Base-by-base conservation (phyloP, 2,888 invertebrate genomes). In the Thereva nobilitata region DNA sequence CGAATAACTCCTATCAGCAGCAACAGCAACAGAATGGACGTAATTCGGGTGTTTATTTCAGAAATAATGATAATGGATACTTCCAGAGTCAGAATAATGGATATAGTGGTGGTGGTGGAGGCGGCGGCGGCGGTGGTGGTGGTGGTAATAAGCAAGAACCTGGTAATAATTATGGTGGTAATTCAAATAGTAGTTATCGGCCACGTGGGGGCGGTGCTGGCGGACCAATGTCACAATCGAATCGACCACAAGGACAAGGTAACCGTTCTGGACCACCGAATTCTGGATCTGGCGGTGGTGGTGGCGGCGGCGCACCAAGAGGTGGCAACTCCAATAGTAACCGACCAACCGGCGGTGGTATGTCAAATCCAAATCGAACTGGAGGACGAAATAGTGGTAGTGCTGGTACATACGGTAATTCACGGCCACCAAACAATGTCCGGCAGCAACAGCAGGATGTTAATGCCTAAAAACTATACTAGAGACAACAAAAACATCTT, bases 331-430 rank as follows among this genome's bases (percentile, higher is more conserved):
- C 67, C 38, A 75, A 74, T 57, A 77, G 77, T 66, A 76, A 78
- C 4, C 75, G 79, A 57, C 74, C 76, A 67, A 77, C 78, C 10
- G 74, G 73, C 12, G 75, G 75, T 40, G 64, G 66, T 37, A 64
- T 69, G 57, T 63, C 68, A 12, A 64, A 66, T 40, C 50, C 66
- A 5, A 64, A 57, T 37, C 37, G 68, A 42, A 12, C 67, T n/a
- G 64, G 57, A 6, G 64, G 68, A 7, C 54, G 44, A 40, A 66
- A 66, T 52, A 47, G 66, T 4, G 49, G 56, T 37, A 23, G 38
- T 8, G 10, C 55, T 8, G 53, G 59, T 9, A 40, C 45, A 8
- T 69, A 69, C 35, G 67, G 69, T 5, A 67, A 41, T 37, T 67
- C 69, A 12, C 69, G 69, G 45, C 69, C 69, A 49, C 67, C 67